Conservation (phyloP, 2,113 vertebrate genomes). For the Sinocyclocheilus anophthalmus region DNA sequence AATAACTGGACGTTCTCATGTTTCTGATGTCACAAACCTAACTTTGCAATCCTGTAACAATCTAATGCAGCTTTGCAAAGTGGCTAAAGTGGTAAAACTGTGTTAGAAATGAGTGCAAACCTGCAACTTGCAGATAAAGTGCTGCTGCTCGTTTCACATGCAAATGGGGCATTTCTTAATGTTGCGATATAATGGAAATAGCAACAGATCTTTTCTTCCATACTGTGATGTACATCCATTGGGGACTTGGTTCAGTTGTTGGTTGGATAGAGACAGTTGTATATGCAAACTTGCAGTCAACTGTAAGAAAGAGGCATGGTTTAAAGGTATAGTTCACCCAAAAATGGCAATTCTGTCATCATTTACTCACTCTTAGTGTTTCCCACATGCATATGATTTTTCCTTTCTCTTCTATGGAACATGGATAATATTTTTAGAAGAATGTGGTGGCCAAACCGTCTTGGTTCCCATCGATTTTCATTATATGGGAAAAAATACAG, state of each 20-base stretch:
- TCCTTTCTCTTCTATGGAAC: neutral
- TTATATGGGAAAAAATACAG: neutral
- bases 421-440: neutral
- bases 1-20: neutral
- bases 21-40: neutral
- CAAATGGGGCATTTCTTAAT: neutral
- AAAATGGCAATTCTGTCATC: neutral
- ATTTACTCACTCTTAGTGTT: neutral
- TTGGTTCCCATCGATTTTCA: neutral
- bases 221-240: neutral
- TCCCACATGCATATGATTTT: neutral
- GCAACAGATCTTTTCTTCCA: neutral
- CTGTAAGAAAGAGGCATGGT: neutral
- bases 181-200: neutral
- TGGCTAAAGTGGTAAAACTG: neutral
- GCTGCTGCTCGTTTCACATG: neutral
- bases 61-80: neutral
- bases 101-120: neutral
- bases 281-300: neutral
- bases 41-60: neutral
- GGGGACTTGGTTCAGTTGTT: neutral
- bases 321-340: neutral
- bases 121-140: neutral
- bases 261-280: neutral
- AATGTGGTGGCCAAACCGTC: neutral